Evolutionary conservation across 2,888 invertebrate species (phyloP), one percentile per base, ranked within the genome.

Genomic region (Euphydryas editha): DNA sequence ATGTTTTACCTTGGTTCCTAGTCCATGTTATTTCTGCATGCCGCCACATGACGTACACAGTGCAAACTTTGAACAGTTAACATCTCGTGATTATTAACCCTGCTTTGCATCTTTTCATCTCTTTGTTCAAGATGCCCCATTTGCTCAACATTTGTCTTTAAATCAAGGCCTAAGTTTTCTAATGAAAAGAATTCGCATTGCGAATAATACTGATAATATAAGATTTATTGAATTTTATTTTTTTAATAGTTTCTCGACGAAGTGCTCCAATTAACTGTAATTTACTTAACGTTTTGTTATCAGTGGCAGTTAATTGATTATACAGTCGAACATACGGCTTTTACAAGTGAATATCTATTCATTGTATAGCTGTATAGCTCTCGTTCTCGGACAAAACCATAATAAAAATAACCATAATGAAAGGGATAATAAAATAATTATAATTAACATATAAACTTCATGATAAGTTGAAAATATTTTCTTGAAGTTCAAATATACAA

Each of bases 81-180:
- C 49, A 24, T 24, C 15, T 51, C 49, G 15, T 51, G 24, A 51
- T 51, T 51, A 51, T 51, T 24, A 51, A 51, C 24, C 24, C 21
- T 2, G 49, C 13, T 21, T 51, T 51, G 49, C 24, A 51, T 49
- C 21, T 49, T 49, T 49, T 49, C 49, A 49, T 51, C 24, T 51
- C 49, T 51, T 49, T 51, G 21, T 51, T 24, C 49, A n/a, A n/a
- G 49, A 51, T n/a, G 24, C 21, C 21, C 49, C 21, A 51, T 51
- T 51, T 51, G 21, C 49, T 51, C n/a, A 15, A 24, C 49, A 21
- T 24, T 51, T 51, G 49, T 51, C 24, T 51, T 24, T 24, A 15
- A 15, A 24, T 0, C 49, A 51, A 51, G 49, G 21, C 15, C 24
- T 24, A 21, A 51, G 24, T 24, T 15, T n/a, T 5, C 15, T 13